Conservation (phyloP, 2,797 vertebrate genomes). For the Pristis pectinata region DNA sequence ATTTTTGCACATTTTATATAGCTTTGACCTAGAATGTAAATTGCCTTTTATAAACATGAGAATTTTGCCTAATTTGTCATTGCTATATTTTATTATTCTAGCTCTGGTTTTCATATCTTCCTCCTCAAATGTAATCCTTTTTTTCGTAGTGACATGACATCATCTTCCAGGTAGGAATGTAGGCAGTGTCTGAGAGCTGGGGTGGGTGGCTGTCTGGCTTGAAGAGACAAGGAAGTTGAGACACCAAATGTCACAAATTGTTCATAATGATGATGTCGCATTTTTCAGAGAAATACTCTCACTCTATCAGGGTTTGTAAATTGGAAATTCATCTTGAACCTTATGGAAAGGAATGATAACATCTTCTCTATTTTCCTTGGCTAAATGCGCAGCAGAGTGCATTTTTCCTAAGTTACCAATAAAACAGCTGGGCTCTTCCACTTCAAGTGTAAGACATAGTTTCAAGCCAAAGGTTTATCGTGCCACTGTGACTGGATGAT, state of each 20-base stretch:
- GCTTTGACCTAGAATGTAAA: background rate
- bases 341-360: too few relatives aligned
- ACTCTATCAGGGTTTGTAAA: background rate
- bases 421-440: background rate
- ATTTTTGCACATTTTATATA: slow-evolving; percentile 7
- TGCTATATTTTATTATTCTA: background rate
- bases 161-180: background rate
- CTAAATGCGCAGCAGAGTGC: background rate
- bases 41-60: background rate
- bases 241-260: background rate
- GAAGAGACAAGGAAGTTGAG: background rate
- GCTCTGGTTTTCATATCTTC: background rate
- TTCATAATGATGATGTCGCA: background rate
- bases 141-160: background rate
- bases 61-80: background rate
- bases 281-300: background rate
- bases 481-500: background rate
- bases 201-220: background rate
- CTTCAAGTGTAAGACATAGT: background rate
- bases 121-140: background rate
- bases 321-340: background rate
- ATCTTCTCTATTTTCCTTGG: background rate
- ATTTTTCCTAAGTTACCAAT: background rate
- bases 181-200: too few relatives aligned
- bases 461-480: background rate